phyloP scores from a whole-genome alignment of 2,888 invertebrate genomes.

The Creontiades dilutus region DNA sequence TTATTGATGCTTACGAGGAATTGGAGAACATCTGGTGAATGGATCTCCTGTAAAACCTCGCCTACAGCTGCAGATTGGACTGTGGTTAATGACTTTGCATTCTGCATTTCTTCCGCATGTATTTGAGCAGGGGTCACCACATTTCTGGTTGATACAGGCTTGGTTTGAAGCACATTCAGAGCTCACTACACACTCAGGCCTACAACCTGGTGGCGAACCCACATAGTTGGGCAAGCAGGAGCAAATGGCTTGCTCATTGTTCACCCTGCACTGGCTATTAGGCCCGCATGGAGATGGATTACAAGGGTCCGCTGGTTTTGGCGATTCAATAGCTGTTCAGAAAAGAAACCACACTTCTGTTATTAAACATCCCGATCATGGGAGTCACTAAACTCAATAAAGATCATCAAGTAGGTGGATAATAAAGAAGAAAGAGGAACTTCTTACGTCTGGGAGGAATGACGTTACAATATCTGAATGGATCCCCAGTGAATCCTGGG shows the following conservation, averaged over 20 bases:
- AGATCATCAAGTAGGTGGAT: background rate
- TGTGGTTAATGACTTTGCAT: conserved; percentile 87
- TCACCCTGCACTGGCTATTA: conserved; percentile 87
- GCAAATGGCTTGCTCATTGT: conserved; percentile 86
- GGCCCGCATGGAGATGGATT: conserved; percentile 90
- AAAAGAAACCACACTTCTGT: conserved; percentile 38
- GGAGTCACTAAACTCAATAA: conserved; percentile 75
- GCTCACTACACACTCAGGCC: conserved; percentile 87
- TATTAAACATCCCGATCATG: conserved; percentile 16
- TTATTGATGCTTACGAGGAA: conserved; percentile 75
- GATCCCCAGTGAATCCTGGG: conserved; percentile 84
- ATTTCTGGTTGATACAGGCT: conserved; percentile 86
- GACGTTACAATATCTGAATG: conserved; percentile 82
- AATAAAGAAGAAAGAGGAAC: background rate
- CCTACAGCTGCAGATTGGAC: conserved; percentile 85
- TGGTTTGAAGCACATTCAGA: conserved; percentile 85
- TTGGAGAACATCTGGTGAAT: conserved; percentile 82
- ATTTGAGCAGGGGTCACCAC: conserved; percentile 86
- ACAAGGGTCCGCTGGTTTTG: conserved; percentile 81
- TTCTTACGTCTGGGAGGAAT: conserved; percentile 78
- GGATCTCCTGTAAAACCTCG: conserved; percentile 84
- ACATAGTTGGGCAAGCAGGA: conserved; percentile 84
- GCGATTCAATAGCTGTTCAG: conserved; percentile 74
- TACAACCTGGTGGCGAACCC: conserved; percentile 85
- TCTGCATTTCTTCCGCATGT: conserved; percentile 87